A percentile compares a stretch with the other conserved stretches of the same genome.
These are phyloP conservation scores for Lepidurus apus DNA, from an alignment of 1,140 invertebrate species.

Conservation along the genomic window DNA sequence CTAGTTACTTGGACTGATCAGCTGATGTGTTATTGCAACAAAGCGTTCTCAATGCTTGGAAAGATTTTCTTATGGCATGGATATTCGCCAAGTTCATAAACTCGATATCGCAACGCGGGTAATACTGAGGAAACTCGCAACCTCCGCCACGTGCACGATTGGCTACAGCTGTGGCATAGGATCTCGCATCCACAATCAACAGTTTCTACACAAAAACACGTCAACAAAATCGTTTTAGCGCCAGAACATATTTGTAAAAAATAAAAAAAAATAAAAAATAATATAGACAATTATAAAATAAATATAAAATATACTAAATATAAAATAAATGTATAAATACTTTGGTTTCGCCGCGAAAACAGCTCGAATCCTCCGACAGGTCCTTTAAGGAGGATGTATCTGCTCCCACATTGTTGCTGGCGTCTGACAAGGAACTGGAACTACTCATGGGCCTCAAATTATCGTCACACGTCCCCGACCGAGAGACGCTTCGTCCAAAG, in stretches of 20 bases:
- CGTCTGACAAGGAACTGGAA: conserved; percentile 25
- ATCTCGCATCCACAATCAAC: conserved; percentile 89
- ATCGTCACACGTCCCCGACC: not conserved
- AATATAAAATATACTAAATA: not conserved
- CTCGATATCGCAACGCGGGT: conserved; percentile 85
- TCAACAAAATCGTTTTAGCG: conserved; percentile 29
- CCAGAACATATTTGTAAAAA: not conserved
- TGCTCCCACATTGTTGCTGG: not conserved
- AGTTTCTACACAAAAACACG: conserved; percentile 61
- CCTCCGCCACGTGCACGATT: conserved; percentile 93
- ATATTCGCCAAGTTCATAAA: conserved; percentile 98
- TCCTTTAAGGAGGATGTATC: conserved; percentile 31
- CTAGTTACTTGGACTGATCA: conserved; percentile 67
- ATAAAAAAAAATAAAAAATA: not conserved
- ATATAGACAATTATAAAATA: not conserved
- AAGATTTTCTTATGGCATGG: conserved; percentile 84
- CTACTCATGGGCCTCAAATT: not conserved
- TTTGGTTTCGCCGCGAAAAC: conserved; percentile 30
- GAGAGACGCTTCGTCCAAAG: not conserved
- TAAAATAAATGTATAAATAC: not conserved
- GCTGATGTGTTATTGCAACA: conserved; percentile 58
- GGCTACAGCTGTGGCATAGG: conserved; percentile 88
- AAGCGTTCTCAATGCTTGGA: conserved; percentile 66
- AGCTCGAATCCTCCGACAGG: conserved; percentile 32
- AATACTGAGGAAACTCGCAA: conserved; percentile 92